A percentile compares a stretch with the other conserved stretches of the same genome.
phyloP scores from a whole-genome alignment of 2,888 invertebrate genomes.

The Clusia tigrina region DNA sequence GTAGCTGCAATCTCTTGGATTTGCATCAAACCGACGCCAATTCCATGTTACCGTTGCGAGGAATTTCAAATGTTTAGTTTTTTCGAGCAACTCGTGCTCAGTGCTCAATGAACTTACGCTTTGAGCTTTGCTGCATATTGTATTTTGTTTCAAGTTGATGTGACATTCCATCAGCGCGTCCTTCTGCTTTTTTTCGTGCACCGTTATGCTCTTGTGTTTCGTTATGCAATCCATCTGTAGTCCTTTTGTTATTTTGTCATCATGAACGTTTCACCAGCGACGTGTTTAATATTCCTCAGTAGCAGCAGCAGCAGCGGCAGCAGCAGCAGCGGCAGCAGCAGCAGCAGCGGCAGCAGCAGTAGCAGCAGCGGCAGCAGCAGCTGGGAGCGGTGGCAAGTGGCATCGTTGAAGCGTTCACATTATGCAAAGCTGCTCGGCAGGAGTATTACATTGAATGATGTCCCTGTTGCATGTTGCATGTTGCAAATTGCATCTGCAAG shows the following conservation, averaged over 20 bases:
- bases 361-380: neutral
- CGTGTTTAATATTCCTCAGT: neutral
- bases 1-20: neutral
- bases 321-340: neutral
- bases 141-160: neutral
- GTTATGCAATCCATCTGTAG: neutral
- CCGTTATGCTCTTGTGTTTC: neutral
- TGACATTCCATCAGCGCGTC: neutral
- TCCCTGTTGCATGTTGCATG: neutral
- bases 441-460: neutral
- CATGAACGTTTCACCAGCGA: neutral
- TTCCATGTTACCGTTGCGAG: neutral
- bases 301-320: neutral
- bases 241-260: neutral
- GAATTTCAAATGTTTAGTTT: neutral
- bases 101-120: neutral
- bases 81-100: neutral
- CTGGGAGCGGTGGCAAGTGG: neutral
- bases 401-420: neutral
- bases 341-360: too few species aligned
- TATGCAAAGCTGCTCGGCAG: slow-evolving; percentile 5
- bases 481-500: neutral
- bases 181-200: neutral
- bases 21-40: neutral
- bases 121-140: neutral